These are phyloP conservation scores for Galeopsomyia nigrocyanea DNA, from an alignment of 2,888 invertebrate genomes.

Conservation along the genomic window DNA sequence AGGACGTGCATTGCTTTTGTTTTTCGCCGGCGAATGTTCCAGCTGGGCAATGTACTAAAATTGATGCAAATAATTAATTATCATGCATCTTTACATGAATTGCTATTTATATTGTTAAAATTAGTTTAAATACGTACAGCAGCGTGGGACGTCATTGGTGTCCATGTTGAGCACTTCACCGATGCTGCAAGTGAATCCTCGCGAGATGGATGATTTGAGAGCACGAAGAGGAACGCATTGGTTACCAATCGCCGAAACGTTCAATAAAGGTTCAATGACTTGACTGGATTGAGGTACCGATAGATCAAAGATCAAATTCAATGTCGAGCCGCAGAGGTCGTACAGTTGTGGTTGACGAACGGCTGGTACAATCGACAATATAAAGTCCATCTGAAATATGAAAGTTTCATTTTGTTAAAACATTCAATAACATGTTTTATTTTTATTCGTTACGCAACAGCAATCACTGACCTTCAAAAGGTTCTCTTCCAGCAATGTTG, in stretches of 20 bases:
- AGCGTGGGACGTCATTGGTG: slow-evolving; percentile 91
- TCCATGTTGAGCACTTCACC: slow-evolving; percentile 96
- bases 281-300: slow-evolving; percentile 93
- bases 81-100: slow-evolving; percentile 1
- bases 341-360: slow-evolving; percentile 92
- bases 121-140: slow-evolving; percentile 77
- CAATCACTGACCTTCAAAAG: slow-evolving; percentile 75
- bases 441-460: slow-evolving; percentile 2
- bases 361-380: slow-evolving; percentile 88
- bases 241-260: slow-evolving; percentile 90
- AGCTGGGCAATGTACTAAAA: slow-evolving; percentile 90
- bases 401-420: neutral
- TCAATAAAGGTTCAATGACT: slow-evolving; percentile 88
- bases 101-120: neutral
- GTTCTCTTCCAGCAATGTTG: slow-evolving; percentile 87
- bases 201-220: slow-evolving; percentile 83
- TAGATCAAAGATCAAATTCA: slow-evolving; percentile 93
- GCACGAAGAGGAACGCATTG: slow-evolving; percentile 94
- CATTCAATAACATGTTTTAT: slow-evolving; percentile 4
- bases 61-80: neutral
- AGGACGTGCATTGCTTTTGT: slow-evolving; percentile 91
- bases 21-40: slow-evolving; percentile 94
- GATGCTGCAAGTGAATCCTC: slow-evolving; percentile 93
- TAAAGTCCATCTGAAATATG: slow-evolving; percentile 80
- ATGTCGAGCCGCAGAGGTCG: slow-evolving; percentile 93